Base-by-base conservation (phyloP, 2,797 vertebrate genomes). In the Sebastiscus albofasciatus region DNA sequence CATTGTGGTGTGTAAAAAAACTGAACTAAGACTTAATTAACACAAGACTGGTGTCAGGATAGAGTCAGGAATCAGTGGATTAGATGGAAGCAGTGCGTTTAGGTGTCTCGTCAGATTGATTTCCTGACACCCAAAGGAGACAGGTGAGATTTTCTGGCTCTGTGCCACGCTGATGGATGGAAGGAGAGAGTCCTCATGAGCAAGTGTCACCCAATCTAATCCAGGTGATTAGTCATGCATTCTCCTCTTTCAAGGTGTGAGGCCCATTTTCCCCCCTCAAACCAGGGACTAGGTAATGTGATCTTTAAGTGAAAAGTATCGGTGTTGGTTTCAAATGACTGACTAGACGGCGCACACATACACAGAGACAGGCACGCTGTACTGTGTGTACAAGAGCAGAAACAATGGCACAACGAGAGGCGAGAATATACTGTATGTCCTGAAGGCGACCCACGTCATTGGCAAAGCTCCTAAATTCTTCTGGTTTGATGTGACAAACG, bases 241-340 rank as follows among this genome's bases (percentile, higher is more conserved):
- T 92, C 93, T 96, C 90, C 22, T 83, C 67, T 94, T 93, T 92
- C 93, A 94, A 94, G 92, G 92, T 94, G 86, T 90, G 84, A 87
- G 91, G 82, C 85, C 82, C 33, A 12, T 77, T 87, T 56, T 56
- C n/a, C 31, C 61, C 61, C 62, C 29, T 36, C 49, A 56, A 85
- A 89, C 61, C 75, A 82, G 72, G 60, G 69, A 49, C 65, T 14
- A 65, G 26, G 93, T 91, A 90, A 94, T 20, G 75, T 61, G 79
- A 93, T 72, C 84, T 81, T 58, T 52, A 65, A 87, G 61, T 66
- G 83, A 88, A 86, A 93, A 87, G 85, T 89, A 87, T 93, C 88
- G 89, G 13, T 87, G 85, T 77, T 83, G 84, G 90, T 93, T 79
- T 95, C 83, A 76, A 74, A 81, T 93, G 83, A 52, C 49, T 93